Percentiles rank a stretch among this genome's conserved stretches.
Evolutionary conservation across 2,797 vertebrate genomes (phyloP).

Genomic region (Lophotriccus pileatus): DNA sequence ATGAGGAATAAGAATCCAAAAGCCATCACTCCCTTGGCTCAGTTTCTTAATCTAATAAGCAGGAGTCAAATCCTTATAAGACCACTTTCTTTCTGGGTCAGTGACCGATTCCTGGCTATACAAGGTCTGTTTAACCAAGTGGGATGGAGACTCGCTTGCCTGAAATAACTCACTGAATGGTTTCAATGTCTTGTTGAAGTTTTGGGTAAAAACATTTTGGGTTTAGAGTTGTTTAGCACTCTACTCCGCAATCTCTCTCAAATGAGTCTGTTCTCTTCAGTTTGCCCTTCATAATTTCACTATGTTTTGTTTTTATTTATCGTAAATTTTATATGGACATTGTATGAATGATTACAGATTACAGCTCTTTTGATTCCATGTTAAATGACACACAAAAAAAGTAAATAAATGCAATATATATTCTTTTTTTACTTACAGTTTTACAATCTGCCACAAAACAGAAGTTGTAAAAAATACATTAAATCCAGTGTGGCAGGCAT

Average conservation of each 20-base stretch:
- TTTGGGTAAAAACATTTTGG: not conserved
- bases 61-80: not conserved
- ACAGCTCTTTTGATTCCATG: not conserved
- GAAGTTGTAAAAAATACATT: conserved; percentile 92
- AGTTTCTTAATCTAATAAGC: not conserved
- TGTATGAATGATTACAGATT: not conserved
- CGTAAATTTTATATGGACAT: not conserved
- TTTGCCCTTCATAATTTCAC: not conserved
- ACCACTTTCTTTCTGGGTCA: not conserved
- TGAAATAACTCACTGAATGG: not conserved
- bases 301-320: not conserved
- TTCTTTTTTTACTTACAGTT: conserved; percentile 72
- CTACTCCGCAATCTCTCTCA: not conserved
- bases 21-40: not conserved
- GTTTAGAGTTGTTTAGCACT: not conserved
- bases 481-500: conserved; percentile 94
- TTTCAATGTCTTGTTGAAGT: not conserved
- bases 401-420: not conserved
- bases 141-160: not conserved
- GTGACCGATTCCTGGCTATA: not conserved
- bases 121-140: not conserved
- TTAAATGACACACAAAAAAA: not conserved
- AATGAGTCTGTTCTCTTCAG: not conserved
- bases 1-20: not conserved
- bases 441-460: conserved; percentile 92